Evolutionary conservation across 2,113 vertebrate species (phyloP).

Genomic region (Anoplopoma fimbria): DNA sequence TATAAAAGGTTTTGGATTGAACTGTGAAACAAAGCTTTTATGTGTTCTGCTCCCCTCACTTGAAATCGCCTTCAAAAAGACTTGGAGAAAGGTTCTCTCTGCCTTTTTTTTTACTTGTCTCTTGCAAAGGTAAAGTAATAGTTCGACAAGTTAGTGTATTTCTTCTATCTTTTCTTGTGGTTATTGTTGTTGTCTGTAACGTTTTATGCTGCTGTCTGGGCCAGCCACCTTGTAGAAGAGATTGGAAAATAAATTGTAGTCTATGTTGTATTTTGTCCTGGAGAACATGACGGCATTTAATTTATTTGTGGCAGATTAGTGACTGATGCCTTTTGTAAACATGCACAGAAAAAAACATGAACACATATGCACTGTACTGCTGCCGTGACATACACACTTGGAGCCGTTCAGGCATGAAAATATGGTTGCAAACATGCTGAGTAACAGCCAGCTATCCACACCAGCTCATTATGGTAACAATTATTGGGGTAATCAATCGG

Average conservation of each 20-base stretch:
- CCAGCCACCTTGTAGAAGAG: neutral
- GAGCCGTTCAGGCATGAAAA: conserved; percentile 28
- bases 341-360: neutral
- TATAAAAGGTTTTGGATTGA: neutral
- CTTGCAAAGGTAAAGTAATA: too few species aligned
- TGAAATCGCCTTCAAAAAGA: too few species aligned
- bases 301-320: neutral
- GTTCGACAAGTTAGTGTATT: neutral
- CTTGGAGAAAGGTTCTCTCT: too few species aligned
- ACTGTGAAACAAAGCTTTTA: too few species aligned
- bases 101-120: too few species aligned
- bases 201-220: neutral
- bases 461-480: conserved; percentile 80
- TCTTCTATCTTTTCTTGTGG: neutral
- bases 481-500: conserved; percentile 77
- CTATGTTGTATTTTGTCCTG: neutral
- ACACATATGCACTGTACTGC: conserved; percentile 4
- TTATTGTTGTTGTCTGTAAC: neutral
- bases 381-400: conserved; percentile 37
- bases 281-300: neutral
- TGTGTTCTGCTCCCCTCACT: too few species aligned
- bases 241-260: neutral
- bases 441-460: conserved; percentile 68
- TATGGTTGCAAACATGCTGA: conserved; percentile 20
- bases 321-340: conserved; percentile 25